Evolutionary conservation across 2,113 vertebrate genomes (phyloP).

Genomic region (Xyrauchen texanus): DNA sequence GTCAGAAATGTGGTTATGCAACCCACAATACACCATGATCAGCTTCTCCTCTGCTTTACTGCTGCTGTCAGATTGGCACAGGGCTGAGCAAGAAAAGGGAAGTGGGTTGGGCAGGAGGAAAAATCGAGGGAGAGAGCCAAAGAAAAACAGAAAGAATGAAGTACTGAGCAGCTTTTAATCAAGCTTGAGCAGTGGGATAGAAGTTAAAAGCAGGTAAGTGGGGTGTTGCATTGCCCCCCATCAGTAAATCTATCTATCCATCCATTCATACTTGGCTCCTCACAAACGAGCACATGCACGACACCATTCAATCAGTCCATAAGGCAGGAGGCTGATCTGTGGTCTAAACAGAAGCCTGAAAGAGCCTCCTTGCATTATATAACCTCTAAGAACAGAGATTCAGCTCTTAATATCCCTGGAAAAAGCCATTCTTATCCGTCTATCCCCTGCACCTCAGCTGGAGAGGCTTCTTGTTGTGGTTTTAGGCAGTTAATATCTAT

Average conservation of each 20-base stretch:
- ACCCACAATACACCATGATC: conserved; percentile 7
- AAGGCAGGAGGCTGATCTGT: conserved; percentile 8
- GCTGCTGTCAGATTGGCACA: not conserved
- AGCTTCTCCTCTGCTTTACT: not conserved
- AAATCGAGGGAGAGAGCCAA: not conserved
- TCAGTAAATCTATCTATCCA: conserved; percentile 44
- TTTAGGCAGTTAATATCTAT: conserved; percentile 6
- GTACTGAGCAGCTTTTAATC: conserved; percentile 45
- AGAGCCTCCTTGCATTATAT: conserved; percentile 21
- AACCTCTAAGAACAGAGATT: conserved; percentile 37
- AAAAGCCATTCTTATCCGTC: conserved; percentile 24
- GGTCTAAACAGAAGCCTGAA: conserved; percentile 38
- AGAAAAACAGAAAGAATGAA: conserved; percentile 41
- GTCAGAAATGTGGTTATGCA: conserved; percentile 14
- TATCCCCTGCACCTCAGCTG: not conserved
- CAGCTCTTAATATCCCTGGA: conserved; percentile 32
- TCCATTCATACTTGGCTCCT: not conserved
- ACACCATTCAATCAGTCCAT: conserved; percentile 32
- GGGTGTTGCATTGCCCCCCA: conserved; percentile 32
- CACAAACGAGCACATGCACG: conserved; percentile 16
- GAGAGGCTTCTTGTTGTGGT: conserved; percentile 33
- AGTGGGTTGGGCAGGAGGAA: not conserved
- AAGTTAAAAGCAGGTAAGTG: conserved; percentile 36
- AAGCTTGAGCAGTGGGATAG: conserved; percentile 46
- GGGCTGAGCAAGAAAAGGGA: conserved; percentile 8